Evolutionary conservation across 1,140 invertebrate species (phyloP).

Genomic region (Scaptomyza montana): DNA sequence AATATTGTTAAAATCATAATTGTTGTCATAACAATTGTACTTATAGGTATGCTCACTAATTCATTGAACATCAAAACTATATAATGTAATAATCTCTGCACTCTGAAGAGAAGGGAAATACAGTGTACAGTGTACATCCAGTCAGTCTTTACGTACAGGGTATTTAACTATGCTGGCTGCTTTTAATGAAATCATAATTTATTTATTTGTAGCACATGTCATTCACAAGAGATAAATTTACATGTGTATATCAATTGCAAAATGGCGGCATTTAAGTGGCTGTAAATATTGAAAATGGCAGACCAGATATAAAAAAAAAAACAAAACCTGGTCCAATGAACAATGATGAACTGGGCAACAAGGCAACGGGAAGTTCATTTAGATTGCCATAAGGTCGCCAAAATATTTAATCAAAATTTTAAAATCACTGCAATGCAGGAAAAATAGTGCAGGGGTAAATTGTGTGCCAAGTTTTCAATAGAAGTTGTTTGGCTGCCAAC

Average conservation of each 20-base stretch:
- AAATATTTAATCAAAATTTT: constrained; percentile 49
- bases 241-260: constrained; percentile 12
- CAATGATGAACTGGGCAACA: constrained; percentile 1
- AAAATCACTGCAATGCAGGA: constrained; percentile 45
- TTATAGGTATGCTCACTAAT: neutral
- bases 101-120: no score
- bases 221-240: constrained; percentile 19
- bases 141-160: neutral
- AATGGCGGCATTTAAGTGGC: constrained; percentile 19
- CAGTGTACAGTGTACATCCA: no score
- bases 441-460: neutral
- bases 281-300: constrained; percentile 2
- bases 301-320: neutral
- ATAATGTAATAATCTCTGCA: no score
- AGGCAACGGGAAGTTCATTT: constrained; percentile 17
- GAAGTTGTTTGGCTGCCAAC: constrained; percentile 39
- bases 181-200: no score
- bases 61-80: no score
- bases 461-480: constrained; percentile 51
- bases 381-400: constrained; percentile 15
- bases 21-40: neutral
- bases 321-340: neutral
- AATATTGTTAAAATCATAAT: neutral
- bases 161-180: neutral
- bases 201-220: neutral